Evolutionary conservation across 2,113 vertebrate species (phyloP).

Genomic region (Colistium nudipinnis): DNA sequence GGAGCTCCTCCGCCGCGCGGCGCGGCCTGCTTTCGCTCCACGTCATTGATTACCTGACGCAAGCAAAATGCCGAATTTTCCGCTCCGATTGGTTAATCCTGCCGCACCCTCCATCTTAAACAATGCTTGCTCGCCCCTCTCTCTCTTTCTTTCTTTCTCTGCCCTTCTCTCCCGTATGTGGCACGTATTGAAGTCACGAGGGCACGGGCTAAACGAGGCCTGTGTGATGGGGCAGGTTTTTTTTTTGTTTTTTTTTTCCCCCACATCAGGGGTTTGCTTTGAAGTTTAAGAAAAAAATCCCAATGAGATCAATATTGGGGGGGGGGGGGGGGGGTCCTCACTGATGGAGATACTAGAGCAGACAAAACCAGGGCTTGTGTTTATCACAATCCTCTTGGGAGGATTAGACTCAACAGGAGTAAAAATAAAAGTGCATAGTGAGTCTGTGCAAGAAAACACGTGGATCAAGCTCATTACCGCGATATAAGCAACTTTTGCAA

Average conservation of each 20-base stretch:
- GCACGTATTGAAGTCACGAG: slow-evolving; percentile 50
- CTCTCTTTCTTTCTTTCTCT: no score
- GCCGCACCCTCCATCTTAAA: slow-evolving; percentile 49
- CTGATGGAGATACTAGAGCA: not conserved
- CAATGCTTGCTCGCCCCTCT: slow-evolving; percentile 10
- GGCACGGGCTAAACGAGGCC: slow-evolving; percentile 53
- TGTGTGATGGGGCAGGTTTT: slow-evolving; percentile 47
- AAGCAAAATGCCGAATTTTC: slow-evolving; percentile 72
- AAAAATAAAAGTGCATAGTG: not conserved
- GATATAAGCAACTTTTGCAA: not conserved
- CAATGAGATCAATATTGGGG: slow-evolving; percentile 38
- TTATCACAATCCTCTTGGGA: not conserved
- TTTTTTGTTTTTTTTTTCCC: no score
- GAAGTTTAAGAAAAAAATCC: slow-evolving; percentile 6
- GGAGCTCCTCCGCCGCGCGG: slow-evolving; percentile 44
- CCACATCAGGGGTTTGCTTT: slow-evolving; percentile 4
- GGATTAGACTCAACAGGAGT: not conserved
- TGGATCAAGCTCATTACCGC: not conserved
- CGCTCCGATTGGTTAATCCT: slow-evolving; percentile 75
- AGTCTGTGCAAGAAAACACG: not conserved
- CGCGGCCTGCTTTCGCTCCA: slow-evolving; percentile 63
- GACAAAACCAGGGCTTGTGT: not conserved
- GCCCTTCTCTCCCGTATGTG: slow-evolving; percentile 25
- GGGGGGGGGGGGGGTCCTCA: not conserved
- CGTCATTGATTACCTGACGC: slow-evolving; percentile 78